These are phyloP conservation scores for Lepisosteus oculatus DNA, from an alignment of 2,113 vertebrate genomes.

Conservation along the genomic window DNA sequence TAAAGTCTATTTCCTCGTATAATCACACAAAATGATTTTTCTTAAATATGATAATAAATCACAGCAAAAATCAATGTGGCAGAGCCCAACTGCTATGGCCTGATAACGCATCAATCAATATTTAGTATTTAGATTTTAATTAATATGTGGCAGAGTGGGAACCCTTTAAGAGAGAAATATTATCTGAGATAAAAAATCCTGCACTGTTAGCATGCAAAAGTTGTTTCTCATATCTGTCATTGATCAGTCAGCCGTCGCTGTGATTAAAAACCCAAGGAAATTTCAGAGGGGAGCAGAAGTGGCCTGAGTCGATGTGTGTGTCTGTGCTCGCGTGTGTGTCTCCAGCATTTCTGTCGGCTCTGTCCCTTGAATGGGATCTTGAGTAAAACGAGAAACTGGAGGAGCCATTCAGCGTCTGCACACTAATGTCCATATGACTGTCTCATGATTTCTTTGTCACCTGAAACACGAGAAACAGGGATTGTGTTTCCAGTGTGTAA, in stretches of 20 bases:
- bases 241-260: conserved; percentile 76
- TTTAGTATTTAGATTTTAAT: conserved; percentile 99
- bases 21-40: conserved; percentile 99
- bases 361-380: accelerated
- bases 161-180: conserved; percentile 92
- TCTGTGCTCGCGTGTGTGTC: conserved; percentile 30
- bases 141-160: conserved; percentile 83
- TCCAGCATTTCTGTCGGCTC: conserved; percentile 25
- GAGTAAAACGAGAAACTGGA: background rate
- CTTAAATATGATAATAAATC: conserved; percentile 99
- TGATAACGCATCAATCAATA: conserved; percentile 99
- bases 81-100: conserved; percentile 87
- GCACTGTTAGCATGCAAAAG: conserved; percentile 75
- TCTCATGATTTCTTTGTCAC: conserved; percentile 15
- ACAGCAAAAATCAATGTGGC: conserved; percentile 92
- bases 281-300: conserved; percentile 59
- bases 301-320: conserved; percentile 40
- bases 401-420: accelerated
- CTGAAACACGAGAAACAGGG: background rate
- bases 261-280: conserved; percentile 85
- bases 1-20: conserved; percentile 94
- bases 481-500: too few species aligned
- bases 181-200: conserved; percentile 87
- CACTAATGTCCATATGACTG: conserved; percentile 41
- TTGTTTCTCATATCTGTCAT: conserved; percentile 88